A percentile compares a stretch with the other conserved stretches of the same genome.
phyloP scores from a whole-genome alignment of 2,797 vertebrate genomes.

The Diglossa cyanea region DNA sequence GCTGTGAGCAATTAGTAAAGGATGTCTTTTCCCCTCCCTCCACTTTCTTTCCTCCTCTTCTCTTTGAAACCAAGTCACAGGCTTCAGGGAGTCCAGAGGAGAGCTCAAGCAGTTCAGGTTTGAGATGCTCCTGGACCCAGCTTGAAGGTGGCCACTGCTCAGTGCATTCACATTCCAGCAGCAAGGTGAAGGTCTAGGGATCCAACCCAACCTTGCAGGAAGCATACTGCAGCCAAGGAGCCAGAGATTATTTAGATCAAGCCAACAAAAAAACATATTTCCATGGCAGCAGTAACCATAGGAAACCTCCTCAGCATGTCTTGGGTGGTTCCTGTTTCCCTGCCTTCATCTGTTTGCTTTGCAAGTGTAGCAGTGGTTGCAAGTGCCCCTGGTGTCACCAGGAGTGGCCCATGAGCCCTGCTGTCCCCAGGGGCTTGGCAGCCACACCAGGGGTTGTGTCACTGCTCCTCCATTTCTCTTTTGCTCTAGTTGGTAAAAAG shows the following conservation, averaged over 20 bases:
- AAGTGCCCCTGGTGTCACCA: neutral
- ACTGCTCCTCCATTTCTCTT: neutral
- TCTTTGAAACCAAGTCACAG: conserved; percentile 8
- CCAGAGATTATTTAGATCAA: conserved; percentile 66
- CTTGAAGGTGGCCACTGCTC: accelerated
- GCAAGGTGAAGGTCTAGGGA: neutral
- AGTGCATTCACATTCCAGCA: accelerated
- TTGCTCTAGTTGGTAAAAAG: neutral
- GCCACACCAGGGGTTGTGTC: accelerated
- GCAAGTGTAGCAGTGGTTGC: neutral
- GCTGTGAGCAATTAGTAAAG: conserved; percentile 58
- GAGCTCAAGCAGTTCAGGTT: neutral
- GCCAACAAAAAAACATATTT: conserved; percentile 70
- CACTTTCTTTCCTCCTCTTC: neutral
- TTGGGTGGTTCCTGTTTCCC: conserved; percentile 18
- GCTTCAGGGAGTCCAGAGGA: neutral
- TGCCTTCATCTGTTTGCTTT: conserved; percentile 43
- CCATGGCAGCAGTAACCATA: conserved; percentile 80
- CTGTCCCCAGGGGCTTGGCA: neutral
- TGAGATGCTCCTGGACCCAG: neutral
- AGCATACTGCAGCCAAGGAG: neutral
- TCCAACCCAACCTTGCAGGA: neutral
- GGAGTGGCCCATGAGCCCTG: neutral
- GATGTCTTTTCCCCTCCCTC: neutral
- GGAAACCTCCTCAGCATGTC: conserved; percentile 70